Evolutionary conservation across 1,140 invertebrate species (phyloP).

Genomic region (Ceratosolen fusciceps): DNA sequence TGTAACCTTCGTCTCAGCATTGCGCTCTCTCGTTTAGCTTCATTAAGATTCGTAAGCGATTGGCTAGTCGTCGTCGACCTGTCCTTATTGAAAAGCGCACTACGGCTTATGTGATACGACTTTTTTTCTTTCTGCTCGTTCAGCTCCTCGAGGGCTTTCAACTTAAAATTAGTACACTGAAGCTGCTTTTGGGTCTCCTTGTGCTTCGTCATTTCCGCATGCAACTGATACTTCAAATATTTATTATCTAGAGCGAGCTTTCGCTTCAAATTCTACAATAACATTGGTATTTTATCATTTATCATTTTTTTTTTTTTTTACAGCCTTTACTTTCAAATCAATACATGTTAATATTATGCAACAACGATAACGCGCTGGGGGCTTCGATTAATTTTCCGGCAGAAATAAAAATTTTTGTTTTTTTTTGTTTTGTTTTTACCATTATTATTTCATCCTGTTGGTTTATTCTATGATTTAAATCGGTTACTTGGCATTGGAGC

Average conservation of each 20-base stretch:
- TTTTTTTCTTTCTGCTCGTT: conserved; percentile 64
- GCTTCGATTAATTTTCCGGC: no score
- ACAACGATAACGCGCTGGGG: neutral
- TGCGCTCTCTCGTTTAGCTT: conserved; percentile 59
- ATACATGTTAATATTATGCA: neutral
- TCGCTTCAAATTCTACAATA: conserved; percentile 73
- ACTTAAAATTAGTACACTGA: conserved; percentile 75
- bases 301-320: neutral
- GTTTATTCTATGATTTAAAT: conserved; percentile 76
- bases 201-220: conserved; percentile 77
- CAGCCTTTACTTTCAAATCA: no score
- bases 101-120: conserved; percentile 62
- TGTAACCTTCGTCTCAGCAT: conserved; percentile 49
- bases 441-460: conserved; percentile 80
- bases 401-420: no score
- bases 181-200: conserved; percentile 80
- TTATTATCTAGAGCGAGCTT: conserved; percentile 80
- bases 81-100: conserved; percentile 56
- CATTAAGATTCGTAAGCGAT: conserved; percentile 65
- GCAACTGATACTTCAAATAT: conserved; percentile 79
- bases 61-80: conserved; percentile 28
- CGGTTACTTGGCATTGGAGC: conserved; percentile 76
- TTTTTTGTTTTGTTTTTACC: conserved; percentile 53
- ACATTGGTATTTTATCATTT: neutral
- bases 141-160: conserved; percentile 73